Percentiles rank a stretch among this genome's conserved stretches.
Conservation (phyloP, 1,140 invertebrate species). For the Drosophila yakuba region DNA sequence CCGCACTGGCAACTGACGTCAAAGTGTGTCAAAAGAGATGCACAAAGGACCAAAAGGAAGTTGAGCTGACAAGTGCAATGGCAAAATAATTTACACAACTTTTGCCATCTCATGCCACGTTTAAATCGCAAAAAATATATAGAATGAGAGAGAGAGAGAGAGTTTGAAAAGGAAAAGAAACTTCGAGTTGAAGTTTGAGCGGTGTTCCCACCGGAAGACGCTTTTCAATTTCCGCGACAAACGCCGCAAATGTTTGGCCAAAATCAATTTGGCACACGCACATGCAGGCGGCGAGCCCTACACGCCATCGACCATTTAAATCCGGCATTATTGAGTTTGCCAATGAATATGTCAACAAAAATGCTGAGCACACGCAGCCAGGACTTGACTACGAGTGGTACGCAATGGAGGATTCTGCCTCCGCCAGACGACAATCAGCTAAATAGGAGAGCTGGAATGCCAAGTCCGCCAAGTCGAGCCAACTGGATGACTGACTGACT, state of each 20-base stretch:
- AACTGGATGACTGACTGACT: conserved; percentile 51
- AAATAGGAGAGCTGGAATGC: conserved; percentile 65
- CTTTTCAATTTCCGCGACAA: conserved; percentile 79
- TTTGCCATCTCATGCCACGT: conserved; percentile 63
- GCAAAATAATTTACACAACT: conserved; percentile 77
- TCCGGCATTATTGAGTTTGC: conserved; percentile 78
- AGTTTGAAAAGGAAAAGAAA: conserved; percentile 7
- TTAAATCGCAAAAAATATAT: conserved; percentile 19
- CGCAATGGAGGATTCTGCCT: not conserved
- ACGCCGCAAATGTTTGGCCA: conserved; percentile 62
- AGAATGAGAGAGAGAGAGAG: too few relatives aligned
- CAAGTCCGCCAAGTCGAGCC: conserved; percentile 50
- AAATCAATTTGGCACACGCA: conserved; percentile 68
- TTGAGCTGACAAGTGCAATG: conserved; percentile 53
- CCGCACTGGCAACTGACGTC: conserved; percentile 70
- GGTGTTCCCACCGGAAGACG: conserved; percentile 20
- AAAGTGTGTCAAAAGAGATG: conserved; percentile 72
- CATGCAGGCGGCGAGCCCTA: conserved; percentile 1
- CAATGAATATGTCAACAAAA: conserved; percentile 82
- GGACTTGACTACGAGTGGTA: not conserved
- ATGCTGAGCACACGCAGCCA: conserved; percentile 48
- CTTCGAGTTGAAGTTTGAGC: conserved; percentile 22
- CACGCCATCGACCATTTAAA: conserved; percentile 70
- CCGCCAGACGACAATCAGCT: conserved; percentile 68
- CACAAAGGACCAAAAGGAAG: conserved; percentile 19